Conservation (phyloP, 2,113 vertebrate genomes). For the Carassius auratus region DNA sequence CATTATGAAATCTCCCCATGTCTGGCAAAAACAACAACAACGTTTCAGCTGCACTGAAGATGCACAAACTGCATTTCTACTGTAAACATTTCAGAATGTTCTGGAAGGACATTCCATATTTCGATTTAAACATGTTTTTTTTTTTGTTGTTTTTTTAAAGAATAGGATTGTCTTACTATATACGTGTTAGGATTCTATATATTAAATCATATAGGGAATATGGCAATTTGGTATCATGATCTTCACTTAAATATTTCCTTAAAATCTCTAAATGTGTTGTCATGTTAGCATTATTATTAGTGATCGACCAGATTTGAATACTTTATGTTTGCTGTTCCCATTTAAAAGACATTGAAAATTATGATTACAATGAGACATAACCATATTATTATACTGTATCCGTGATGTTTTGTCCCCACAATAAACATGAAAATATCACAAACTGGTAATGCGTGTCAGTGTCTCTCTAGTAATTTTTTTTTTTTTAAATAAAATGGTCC, state of each 20-base stretch:
- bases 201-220: neutral
- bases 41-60: constrained; percentile 37
- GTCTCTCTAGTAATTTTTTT: neutral
- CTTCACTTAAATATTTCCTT: neutral
- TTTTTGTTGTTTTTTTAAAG: neutral
- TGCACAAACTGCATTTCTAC: constrained; percentile 11
- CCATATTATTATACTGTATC: neutral
- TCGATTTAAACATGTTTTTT: neutral
- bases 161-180: constrained; percentile 23
- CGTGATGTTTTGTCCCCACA: no score
- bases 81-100: constrained; percentile 43
- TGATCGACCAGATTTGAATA: neutral
- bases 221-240: constrained; percentile 18
- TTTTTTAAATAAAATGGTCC: neutral
- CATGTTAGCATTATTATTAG: neutral
- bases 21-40: neutral
- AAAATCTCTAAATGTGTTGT: neutral
- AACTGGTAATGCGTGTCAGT: neutral
- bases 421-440: constrained; percentile 4
- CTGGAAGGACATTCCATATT: neutral
- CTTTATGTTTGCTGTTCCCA: constrained; percentile 10
- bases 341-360: constrained; percentile 11
- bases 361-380: neutral
- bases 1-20: neutral
- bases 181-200: constrained; percentile 3